Percentiles rank a stretch among this genome's conserved stretches.
phyloP scores from a whole-genome alignment of 2,797 vertebrate genomes.

The Cirrhinus molitorella region DNA sequence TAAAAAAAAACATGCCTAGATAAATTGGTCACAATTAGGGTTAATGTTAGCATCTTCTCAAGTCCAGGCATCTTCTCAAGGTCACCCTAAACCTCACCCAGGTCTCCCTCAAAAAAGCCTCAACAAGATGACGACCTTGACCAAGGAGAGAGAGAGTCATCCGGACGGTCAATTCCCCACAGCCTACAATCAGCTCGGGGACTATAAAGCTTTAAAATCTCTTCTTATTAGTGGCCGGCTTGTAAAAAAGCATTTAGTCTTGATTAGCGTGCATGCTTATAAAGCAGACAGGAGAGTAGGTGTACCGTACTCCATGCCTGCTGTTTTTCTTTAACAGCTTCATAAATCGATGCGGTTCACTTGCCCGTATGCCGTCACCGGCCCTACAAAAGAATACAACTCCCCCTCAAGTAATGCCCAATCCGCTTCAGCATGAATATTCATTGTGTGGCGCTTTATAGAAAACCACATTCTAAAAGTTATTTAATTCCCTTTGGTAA shows the following conservation, averaged over 20 bases:
- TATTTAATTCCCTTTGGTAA: constrained; percentile 66
- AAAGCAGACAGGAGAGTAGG: constrained; percentile 75
- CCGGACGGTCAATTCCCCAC: constrained; percentile 43
- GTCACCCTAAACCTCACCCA: neutral
- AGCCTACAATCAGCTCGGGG: constrained; percentile 64
- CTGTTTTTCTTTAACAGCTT: constrained; percentile 70
- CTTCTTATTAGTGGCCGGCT: constrained; percentile 83
- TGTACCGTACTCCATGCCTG: constrained; percentile 54
- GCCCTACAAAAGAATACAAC: constrained; percentile 48
- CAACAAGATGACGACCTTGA: constrained; percentile 55
- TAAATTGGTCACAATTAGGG: neutral
- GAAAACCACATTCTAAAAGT: constrained; percentile 65
- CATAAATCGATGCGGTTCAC: constrained; percentile 67
- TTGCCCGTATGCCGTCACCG: constrained; percentile 26
- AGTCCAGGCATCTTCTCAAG: neutral
- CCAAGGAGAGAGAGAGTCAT: constrained; percentile 58
- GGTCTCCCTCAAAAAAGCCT: constrained; percentile 2
- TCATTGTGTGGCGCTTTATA: constrained; percentile 67
- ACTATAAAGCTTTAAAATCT: constrained; percentile 81
- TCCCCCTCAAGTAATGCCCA: constrained; percentile 55
- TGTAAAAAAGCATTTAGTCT: constrained; percentile 91
- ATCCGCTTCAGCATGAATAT: constrained; percentile 64
- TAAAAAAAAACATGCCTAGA: no score
- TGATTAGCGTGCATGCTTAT: constrained; percentile 86
- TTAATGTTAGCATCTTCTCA: neutral